A percentile compares a stretch with the other conserved stretches of the same genome.
Conservation (phyloP, 2,113 vertebrate species). For the Fulmarus glacialis region DNA sequence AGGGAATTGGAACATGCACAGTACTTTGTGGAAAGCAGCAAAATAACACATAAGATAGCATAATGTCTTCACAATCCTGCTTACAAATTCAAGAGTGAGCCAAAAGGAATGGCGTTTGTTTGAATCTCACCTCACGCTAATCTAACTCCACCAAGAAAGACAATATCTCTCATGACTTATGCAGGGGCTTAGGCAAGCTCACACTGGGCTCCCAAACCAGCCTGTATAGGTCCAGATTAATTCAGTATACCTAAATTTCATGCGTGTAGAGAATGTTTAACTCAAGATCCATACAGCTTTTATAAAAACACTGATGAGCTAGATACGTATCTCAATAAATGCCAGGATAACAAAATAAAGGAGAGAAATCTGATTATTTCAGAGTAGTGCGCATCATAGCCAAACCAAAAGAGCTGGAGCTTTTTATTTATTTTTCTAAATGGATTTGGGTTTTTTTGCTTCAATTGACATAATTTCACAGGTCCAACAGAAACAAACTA, state of each 20-base stretch:
- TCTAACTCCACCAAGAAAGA: background rate
- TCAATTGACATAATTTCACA: background rate
- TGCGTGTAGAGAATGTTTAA: background rate
- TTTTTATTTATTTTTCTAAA: background rate
- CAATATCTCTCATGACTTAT: background rate
- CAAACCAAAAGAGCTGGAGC: background rate
- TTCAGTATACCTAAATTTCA: background rate
- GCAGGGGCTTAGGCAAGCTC: background rate
- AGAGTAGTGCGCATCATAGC: background rate
- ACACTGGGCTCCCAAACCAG: background rate
- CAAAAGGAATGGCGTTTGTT: background rate
- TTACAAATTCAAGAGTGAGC: background rate
- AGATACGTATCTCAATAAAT: background rate
- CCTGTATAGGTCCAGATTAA: background rate
- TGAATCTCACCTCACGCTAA: background rate
- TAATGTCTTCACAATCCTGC: background rate
- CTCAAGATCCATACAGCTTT: background rate
- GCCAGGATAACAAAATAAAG: background rate
- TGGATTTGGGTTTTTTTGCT: background rate
- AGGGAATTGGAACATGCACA: background rate
- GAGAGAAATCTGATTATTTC: background rate
- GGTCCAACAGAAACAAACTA: background rate
- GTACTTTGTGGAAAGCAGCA: background rate
- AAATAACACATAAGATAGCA: background rate
- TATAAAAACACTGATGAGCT: background rate